Evolutionary conservation across 2,797 vertebrate genomes (phyloP), one percentile per base, ranked within the genome.

Genomic region (Spondyliosoma cantharus): DNA sequence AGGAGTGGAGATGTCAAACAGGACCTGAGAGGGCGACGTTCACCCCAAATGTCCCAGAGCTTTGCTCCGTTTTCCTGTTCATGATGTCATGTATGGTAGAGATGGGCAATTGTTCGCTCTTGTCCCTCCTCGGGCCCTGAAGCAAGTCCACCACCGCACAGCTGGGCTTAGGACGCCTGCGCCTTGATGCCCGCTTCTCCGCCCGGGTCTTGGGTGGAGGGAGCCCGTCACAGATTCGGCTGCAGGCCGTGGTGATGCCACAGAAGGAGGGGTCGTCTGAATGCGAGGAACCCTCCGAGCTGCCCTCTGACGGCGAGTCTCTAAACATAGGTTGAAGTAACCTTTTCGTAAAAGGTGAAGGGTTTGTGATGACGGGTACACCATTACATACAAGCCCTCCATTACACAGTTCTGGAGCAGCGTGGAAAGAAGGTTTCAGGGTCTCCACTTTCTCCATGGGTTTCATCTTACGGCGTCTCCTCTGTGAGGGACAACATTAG

Each of bases 251-350:
- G 80, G 97, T 93, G 90, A 98, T 96, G 90, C 97, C 97, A 64
- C 97, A 98, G 81, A 98, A 98, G 59, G 96, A 97, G 48, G 97
- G 96, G 83, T 99, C 97, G 42, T 99, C 97, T 0, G 97, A 98
- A 76, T 98, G 97, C 0, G 97, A 98, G 0, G 97, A 98, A 0
- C 95, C 96, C 90, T 98, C 97, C 0, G 97, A 98, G 91, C 97
- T 97, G 66, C 96, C 97, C 81, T 98, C 97, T 0, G 97, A 98
- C 0, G 95, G 95, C 0, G 90, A 90, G 89, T 94, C 90, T 86
- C 82, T 90, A 29, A 92, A 93, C 61, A 79, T 20, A 1, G 91
- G 91, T 0, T 75, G 86, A 3, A 92, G 88, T 4, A 90, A 78
- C 19, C 49, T 81, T 48, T 84, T 81, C 7, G 80, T 20, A 0